Conservation (phyloP, 2,113 vertebrate genomes). For the Thunnus thynnus region DNA sequence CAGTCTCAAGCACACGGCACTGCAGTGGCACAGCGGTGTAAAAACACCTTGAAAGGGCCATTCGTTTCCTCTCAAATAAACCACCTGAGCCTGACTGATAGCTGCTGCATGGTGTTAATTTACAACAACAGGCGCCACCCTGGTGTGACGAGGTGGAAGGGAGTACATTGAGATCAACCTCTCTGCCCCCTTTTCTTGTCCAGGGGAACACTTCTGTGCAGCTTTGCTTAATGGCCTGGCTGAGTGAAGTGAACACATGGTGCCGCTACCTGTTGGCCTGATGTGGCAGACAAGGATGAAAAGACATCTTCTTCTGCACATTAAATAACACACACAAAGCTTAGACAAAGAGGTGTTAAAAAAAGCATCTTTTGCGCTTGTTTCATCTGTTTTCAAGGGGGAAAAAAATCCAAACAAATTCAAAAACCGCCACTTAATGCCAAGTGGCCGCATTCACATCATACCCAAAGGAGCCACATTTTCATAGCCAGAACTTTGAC, state of each 20-base stretch:
- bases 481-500: slow-evolving; percentile 13
- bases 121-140: slow-evolving; percentile 60
- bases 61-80: slow-evolving; percentile 74
- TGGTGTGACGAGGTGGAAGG: slow-evolving; percentile 52
- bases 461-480: not conserved
- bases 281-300: slow-evolving; percentile 38
- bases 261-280: slow-evolving; percentile 69
- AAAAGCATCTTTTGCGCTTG: not conserved
- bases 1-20: slow-evolving; percentile 57
- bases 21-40: slow-evolving; percentile 55
- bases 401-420: not conserved
- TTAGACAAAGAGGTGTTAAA: not conserved
- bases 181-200: slow-evolving; percentile 31
- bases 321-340: not conserved
- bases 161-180: slow-evolving; percentile 50
- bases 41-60: slow-evolving; percentile 52
- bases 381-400: slow-evolving; percentile 1
- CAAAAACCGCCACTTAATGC: slow-evolving; percentile 9
- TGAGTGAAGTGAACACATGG: slow-evolving; percentile 64
- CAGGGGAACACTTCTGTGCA: slow-evolving; percentile 15
- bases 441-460: slow-evolving; percentile 11
- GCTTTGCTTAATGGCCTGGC: slow-evolving; percentile 53
- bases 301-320: not conserved
- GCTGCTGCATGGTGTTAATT: slow-evolving; percentile 70
- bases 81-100: slow-evolving; percentile 71